Percentiles rank a stretch among this genome's conserved stretches.
phyloP scores from a whole-genome alignment of 2,888 invertebrate genomes.

The Pollenia labialis region DNA sequence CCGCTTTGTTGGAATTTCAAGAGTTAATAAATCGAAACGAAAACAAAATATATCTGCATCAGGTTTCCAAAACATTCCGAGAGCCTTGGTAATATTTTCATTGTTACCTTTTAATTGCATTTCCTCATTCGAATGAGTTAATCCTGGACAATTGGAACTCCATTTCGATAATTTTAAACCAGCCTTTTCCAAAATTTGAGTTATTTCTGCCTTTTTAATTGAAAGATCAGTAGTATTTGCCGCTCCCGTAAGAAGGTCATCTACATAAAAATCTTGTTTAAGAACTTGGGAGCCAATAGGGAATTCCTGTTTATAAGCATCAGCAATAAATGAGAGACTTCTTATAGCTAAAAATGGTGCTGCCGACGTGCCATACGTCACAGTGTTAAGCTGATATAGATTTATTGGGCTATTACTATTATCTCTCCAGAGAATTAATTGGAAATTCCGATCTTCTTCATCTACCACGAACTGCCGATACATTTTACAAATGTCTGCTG shows the following conservation, averaged over 20 bases:
- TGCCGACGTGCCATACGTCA: conserved; percentile 1
- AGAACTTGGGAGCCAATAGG: not conserved
- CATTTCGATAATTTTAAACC: conserved; percentile 26
- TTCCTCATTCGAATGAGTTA: not conserved
- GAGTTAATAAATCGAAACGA: conserved; percentile 34
- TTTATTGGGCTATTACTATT: not conserved
- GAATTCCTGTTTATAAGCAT: not conserved
- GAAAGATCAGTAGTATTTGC: not conserved
- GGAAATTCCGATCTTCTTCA: conserved; percentile 42
- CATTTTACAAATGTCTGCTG: too few relatives aligned
- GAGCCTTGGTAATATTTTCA: conserved; percentile 18
- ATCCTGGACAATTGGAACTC: not conserved
- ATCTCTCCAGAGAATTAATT: conserved; percentile 36
- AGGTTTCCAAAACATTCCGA: conserved; percentile 34
- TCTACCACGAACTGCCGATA: conserved; percentile 8
- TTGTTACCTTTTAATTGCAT: not conserved
- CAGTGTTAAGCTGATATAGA: too few relatives aligned
- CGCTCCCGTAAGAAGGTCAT: not conserved
- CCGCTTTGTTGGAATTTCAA: conserved; percentile 26
- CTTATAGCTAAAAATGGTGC: conserved; percentile 3
- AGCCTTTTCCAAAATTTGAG: conserved; percentile 19
- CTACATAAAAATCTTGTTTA: not conserved
- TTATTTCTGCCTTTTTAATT: conserved; percentile 31
- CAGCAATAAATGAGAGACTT: not conserved
- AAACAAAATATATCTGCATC: conserved; percentile 30